Evolutionary conservation across 2,888 invertebrate species (phyloP), one percentile per base, ranked within the genome.

Genomic region (Brachylomia viminalis): DNA sequence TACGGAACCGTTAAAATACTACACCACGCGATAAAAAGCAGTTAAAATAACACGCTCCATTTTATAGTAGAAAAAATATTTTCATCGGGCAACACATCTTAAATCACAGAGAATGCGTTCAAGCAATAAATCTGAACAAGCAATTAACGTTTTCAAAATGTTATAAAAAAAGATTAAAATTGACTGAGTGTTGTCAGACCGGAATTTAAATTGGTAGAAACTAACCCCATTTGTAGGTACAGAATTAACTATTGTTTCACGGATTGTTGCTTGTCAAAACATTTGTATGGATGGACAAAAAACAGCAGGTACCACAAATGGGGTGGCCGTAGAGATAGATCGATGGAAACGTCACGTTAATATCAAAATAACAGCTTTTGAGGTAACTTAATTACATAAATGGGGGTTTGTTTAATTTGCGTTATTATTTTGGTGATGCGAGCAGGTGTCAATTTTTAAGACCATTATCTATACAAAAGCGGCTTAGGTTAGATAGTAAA

Each of bases 231-330:
- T 82, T 75, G 79, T 77, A 77, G 75, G 79, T 77, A 77, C 72
- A 49, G 75, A 85, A 94, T 93, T 93, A 94, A 94, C 93, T 94
- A 95, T 96, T 96, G 95, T 96, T 95, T 94, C 93, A 93, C 90
- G 90, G 92, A 92, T 92, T 93, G 93, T 93, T 94, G 91, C 93
- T 92, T 93, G 92, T 93, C 92, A 92, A 95, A 95, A 96, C 95
- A 96, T 88, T 86, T 84, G 88, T 84, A 89, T 86, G 90, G 91
- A 91, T 87, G 71, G 94, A 95, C 93, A 96, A 96, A 96, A 96
- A 95, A 95, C 94, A 95, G 93, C 95, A 95, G 96, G 96, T 95
- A 95, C 87, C 77, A 77, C 67, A 76, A 83, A 83, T 83, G 69
- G 88, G 84, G 75, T 85, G 83, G 84, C 76, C 85, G 62, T 70